Evolutionary conservation across 2,888 invertebrate genomes (phyloP).

Genomic region (Phrixothrix hirtus): DNA sequence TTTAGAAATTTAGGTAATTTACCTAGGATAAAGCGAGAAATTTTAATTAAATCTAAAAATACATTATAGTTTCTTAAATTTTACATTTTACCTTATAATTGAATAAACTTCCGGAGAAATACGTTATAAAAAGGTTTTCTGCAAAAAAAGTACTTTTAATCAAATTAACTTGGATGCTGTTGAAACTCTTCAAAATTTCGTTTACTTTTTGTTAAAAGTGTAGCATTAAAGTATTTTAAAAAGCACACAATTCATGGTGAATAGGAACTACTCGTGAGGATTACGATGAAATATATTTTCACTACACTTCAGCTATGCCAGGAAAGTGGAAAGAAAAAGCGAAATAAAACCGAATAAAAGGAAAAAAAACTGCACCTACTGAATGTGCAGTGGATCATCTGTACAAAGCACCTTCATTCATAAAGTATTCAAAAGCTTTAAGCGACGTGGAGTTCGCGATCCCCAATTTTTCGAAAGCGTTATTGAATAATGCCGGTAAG

Average conservation of each 20-base stretch:
- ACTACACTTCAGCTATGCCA: constrained; percentile 11
- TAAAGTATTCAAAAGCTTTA: constrained; percentile 11
- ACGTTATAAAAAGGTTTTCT: too few species aligned
- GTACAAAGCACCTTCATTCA: constrained; percentile 10
- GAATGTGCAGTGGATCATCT: constrained; percentile 10
- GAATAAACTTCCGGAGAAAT: too few species aligned
- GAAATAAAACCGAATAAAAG: constrained; percentile 7
- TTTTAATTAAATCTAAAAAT: too few species aligned
- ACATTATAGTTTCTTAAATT: too few species aligned
- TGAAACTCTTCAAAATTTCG: not conserved
- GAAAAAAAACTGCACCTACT: constrained; percentile 8
- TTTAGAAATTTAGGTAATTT: too few species aligned
- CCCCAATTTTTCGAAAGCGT: constrained; percentile 6
- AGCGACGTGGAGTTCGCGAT: constrained; percentile 1
- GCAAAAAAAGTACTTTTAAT: too few species aligned
- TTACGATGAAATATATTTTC: constrained; percentile 11
- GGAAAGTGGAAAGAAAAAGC: constrained; percentile 4
- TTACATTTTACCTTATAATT: too few species aligned
- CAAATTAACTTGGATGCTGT: not conserved
- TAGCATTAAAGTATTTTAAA: constrained; percentile 6
- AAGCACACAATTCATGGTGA: constrained; percentile 4
- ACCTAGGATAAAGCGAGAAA: too few species aligned
- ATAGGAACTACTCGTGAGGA: constrained; percentile 5
- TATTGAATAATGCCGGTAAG: constrained; percentile 3
- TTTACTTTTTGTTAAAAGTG: not conserved